Base-by-base conservation (phyloP, 2,113 vertebrate genomes). In the Myodes glareolus region DNA sequence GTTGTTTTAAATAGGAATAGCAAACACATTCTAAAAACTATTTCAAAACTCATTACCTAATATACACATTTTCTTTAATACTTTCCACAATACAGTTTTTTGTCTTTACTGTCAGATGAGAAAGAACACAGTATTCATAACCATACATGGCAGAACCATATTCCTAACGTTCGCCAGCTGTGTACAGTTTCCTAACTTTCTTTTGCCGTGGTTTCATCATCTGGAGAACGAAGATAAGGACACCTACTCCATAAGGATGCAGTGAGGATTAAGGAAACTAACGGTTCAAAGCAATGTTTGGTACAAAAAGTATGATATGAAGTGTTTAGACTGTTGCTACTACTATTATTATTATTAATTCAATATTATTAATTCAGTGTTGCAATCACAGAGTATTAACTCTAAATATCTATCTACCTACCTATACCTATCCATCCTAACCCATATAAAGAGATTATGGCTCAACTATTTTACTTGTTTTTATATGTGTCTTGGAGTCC, bases 21-120 rank as follows among this genome's bases (percentile, higher is more conserved):
- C 93, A 95, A 96, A 85, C 13, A 85, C 13, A 23, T 17, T 91
- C 50, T 86, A 68, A 90, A 94, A 85, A 11, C 21, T 52, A 55
- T 55, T 92, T 67, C 58, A 86, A 87, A 94, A 27, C 25, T 70
- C 14, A 39, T 80, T 75, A 80, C 4, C 67, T 77, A 90, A 80
- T 17, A 61, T 4, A 94, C 21, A 82, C 6, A 82, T 61, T 25
- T 84, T 84, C 23, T 82, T 61, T 39, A 61, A 61, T 42, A n/a
- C 78, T 81, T 81, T 3, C 58, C 36, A 58, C 8, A 16, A 89
- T 42, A 84, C 25, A 19, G 19, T 58, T 58, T 42, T 42, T 61
- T 61, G 55, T 61, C 55, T 61, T 39, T 16, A 88, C 21, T 42
- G 55, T 88, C 72, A 80, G 31, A 75, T 50, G 45, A 91, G 9